A percentile compares a stretch with the other conserved stretches of the same genome.
These are phyloP conservation scores for Petrocephalus microphthalmus DNA, from an alignment of 2,113 vertebrate species.

Conservation along the genomic window DNA sequence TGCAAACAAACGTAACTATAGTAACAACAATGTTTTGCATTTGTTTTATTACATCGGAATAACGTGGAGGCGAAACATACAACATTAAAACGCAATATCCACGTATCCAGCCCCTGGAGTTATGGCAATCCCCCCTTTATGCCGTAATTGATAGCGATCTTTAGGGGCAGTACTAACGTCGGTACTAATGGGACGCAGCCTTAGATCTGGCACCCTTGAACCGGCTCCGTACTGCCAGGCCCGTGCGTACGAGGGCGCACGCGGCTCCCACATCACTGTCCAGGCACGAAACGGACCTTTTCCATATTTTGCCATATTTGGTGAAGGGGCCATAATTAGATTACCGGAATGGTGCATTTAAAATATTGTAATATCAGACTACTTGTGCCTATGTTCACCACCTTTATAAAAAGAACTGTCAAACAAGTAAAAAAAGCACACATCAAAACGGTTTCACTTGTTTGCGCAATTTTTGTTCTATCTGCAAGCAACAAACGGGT, in stretches of 20 bases:
- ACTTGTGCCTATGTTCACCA: neutral
- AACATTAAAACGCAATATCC: neutral
- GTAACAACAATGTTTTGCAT: neutral
- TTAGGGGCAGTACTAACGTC: neutral
- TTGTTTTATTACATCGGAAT: neutral
- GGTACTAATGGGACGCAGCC: neutral
- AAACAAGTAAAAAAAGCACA: neutral
- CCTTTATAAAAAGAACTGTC: neutral
- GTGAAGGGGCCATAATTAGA: slow-evolving; percentile 49
- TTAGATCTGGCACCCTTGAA: neutral
- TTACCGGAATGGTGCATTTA: slow-evolving; percentile 40
- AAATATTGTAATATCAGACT: slow-evolving; percentile 18
- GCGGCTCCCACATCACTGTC: slow-evolving; percentile 28
- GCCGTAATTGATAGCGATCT: neutral
- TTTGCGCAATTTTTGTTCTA: neutral
- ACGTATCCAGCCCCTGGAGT: neutral
- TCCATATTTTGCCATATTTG: slow-evolving; percentile 65
- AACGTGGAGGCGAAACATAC: neutral
- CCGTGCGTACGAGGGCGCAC: slow-evolving; percentile 52
- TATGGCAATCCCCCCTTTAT: neutral
- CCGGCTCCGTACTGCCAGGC: slow-evolving; percentile 15
- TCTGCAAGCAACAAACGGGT: neutral
- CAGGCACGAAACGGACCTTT: slow-evolving; percentile 27
- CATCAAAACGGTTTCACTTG: neutral
- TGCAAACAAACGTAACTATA: neutral